Conservation (phyloP, 2,888 invertebrate genomes). For the Rhopalosiphum nymphaeae region DNA sequence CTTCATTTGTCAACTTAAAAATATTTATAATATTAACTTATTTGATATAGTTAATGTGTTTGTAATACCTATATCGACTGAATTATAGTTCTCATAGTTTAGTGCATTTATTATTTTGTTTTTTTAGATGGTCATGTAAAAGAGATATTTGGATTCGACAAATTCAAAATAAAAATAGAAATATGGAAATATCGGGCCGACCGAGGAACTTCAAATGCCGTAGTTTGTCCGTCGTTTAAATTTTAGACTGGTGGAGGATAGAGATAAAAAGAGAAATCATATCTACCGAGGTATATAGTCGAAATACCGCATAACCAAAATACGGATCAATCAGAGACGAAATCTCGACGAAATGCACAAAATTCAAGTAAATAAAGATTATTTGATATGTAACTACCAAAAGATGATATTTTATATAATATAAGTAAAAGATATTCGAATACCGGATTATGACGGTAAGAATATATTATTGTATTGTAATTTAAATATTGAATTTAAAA, state of each 20-base stretch:
- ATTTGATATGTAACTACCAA: not conserved
- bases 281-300: not conserved
- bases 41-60: not conserved
- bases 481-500: not conserved
- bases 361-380: not conserved
- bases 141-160: not conserved
- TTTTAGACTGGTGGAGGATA: not conserved
- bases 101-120: not conserved
- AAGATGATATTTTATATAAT: not conserved
- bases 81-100: not conserved
- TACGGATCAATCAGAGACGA: not conserved
- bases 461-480: not conserved
- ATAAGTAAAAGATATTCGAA: not conserved
- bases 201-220: not conserved
- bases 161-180: not conserved
- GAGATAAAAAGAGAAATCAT: not conserved
- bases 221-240: not conserved
- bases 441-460: not conserved
- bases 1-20: not conserved
- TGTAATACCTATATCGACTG: not conserved
- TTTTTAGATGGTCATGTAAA: not conserved
- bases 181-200: not conserved
- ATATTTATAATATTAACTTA: not conserved
- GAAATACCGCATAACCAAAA: not conserved
- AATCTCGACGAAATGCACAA: not conserved